A percentile compares a stretch with the other conserved stretches of the same genome.
Evolutionary conservation across 2,797 vertebrate genomes (phyloP).

Genomic region (Sarcoramphus papa): DNA sequence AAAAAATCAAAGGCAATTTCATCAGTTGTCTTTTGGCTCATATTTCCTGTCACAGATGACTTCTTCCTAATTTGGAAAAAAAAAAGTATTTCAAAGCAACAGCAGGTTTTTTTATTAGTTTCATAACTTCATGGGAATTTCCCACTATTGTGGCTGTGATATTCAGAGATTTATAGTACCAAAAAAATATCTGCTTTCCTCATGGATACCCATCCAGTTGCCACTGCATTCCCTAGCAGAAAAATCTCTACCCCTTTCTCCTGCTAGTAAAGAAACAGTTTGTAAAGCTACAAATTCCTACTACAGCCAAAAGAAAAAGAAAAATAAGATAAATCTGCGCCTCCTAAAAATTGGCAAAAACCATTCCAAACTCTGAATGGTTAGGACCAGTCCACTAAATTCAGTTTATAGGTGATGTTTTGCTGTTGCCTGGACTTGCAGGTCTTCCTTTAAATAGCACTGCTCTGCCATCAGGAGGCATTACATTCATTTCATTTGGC

Average conservation of each 20-base stretch:
- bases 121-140: neutral
- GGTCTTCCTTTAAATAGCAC: neutral
- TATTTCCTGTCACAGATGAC: neutral
- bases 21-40: neutral
- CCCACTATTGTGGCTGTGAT: neutral
- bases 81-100: neutral
- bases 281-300: neutral
- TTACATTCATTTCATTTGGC: neutral
- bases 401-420: neutral
- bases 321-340: rapidly evolving
- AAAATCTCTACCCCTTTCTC: neutral
- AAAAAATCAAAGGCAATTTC: neutral
- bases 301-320: neutral
- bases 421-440: neutral
- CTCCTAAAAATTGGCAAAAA: neutral
- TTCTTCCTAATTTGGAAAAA: neutral
- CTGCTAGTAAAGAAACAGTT: neutral
- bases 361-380: neutral
- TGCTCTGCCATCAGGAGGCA: neutral
- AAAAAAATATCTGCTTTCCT: neutral
- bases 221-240: neutral
- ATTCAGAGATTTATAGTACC: neutral
- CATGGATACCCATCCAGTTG: neutral
- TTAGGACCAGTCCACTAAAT: neutral
- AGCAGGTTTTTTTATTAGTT: neutral